These are phyloP conservation scores for Clarias pachynema DNA, from an alignment of 2,797 vertebrate genomes.

Conservation along the genomic window DNA sequence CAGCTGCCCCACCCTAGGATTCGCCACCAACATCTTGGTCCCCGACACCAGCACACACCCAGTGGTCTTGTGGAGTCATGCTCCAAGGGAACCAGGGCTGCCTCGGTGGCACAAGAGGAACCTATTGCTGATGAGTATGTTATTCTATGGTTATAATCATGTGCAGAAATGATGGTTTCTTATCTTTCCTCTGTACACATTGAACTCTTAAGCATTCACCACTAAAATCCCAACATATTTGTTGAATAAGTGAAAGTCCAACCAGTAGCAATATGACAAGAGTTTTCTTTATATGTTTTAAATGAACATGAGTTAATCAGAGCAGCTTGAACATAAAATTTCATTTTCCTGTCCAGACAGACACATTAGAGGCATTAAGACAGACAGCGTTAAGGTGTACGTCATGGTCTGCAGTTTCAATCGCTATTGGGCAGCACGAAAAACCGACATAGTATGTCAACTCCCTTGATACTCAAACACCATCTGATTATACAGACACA, in stretches of 20 bases:
- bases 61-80: no score
- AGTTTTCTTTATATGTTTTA: neutral
- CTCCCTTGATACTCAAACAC: constrained; percentile 1
- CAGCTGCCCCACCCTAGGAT: no score
- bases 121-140: no score
- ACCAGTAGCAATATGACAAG: neutral
- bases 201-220: neutral
- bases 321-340: neutral
- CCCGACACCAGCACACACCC: no score
- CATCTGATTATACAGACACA: neutral
- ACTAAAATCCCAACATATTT: neutral
- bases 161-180: neutral
- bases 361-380: neutral
- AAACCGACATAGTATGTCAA: neutral
- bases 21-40: no score
- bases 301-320: neutral
- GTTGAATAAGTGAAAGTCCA: neutral
- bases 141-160: neutral
- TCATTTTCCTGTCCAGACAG: neutral
- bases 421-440: neutral
- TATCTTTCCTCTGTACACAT: neutral
- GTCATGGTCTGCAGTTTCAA: neutral
- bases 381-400: neutral
- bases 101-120: no score
- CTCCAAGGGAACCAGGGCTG: no score